Base-by-base conservation (phyloP, 2,113 vertebrate genomes). In the Epinephelus fuscoguttatus region DNA sequence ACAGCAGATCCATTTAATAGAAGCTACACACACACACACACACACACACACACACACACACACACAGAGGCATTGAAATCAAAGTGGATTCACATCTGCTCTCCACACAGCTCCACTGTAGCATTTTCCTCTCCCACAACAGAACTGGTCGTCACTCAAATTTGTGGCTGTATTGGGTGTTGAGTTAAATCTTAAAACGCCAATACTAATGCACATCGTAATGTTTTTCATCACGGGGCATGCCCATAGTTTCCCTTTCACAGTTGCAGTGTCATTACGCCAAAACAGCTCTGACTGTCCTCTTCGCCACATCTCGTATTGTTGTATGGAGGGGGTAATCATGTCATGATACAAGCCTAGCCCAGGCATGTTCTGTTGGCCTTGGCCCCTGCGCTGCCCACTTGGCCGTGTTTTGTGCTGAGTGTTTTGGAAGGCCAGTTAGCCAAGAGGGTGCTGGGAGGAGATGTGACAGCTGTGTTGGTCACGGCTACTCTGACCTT, bases 401-500 rank as follows among this genome's bases (percentile, higher is more conserved):
- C 86, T 92, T 85, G 85, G 84, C 70, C 70, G 6, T 73, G 81
- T 86, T 90, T 89, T 87, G 86, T 80, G 86, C 81, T 86, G 89
- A 84, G 89, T 93, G 90, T 89, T 91, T 89, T 86, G 80, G 89
- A 89, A 85, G 91, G 79, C 88, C 89, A 81, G 90, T 92, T 92
- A 93, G 89, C 87, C 89, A 86, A 89, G 71, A 88, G 88, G 78
- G 76, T 86, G 78, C 87, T 84, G 84, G 82, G 87, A 87, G 88
- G 87, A 93, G 92, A 89, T 87, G 92, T 91, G 94, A 95, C 94
- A 95, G 94, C 93, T 94, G 95, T 89, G 90, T 87, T 89, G 93
- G 92, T 94, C 92, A 91, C 64, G 53, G 93, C 92, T 86, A 83
- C 90, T 84, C 90, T 94, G 94, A 95, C 95, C 95, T 96, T 95